Evolutionary conservation across 2,113 vertebrate genomes (phyloP).

Genomic region (Maccullochella peelii): DNA sequence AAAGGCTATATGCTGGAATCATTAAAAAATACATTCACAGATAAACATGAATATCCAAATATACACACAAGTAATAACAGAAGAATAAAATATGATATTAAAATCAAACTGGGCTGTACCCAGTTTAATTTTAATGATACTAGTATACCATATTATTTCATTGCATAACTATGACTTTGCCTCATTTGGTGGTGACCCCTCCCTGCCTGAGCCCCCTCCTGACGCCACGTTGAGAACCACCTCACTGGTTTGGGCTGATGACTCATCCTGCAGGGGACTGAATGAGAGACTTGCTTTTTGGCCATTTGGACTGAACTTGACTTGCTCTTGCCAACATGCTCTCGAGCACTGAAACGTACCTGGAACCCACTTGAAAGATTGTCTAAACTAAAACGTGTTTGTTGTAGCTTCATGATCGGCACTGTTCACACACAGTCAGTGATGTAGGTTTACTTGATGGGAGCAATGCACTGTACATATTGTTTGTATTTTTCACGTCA

Average conservation of each 20-base stretch:
- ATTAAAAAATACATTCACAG: not conserved
- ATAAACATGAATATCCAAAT: not conserved
- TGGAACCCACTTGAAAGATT: conserved; percentile 84
- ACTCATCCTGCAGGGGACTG: conserved; percentile 74
- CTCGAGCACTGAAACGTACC: conserved; percentile 59
- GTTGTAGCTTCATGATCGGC: conserved; percentile 39
- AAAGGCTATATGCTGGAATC: not conserved
- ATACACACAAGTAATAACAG: not conserved
- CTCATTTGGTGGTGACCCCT: conserved; percentile 31
- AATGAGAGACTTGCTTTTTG: conserved; percentile 17
- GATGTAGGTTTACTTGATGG: conserved; percentile 62
- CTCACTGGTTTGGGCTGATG: conserved; percentile 51
- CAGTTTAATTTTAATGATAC: too few species aligned
- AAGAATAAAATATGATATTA: not conserved
- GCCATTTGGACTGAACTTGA: conserved; percentile 53
- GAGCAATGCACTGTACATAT: conserved; percentile 69
- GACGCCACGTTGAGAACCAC: conserved; percentile 27
- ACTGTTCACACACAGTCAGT: conserved; percentile 12
- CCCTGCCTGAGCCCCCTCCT: conserved; percentile 34
- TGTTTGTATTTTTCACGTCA: conserved; percentile 47
- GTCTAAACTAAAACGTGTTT: conserved; percentile 4
- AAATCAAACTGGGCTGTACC: too few species aligned
- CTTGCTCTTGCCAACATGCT: conserved; percentile 16
- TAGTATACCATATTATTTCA: not conserved
- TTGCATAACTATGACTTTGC: conserved; percentile 10